Evolutionary conservation across 2,113 vertebrate genomes (phyloP).

Genomic region (Tychaedon coryphoeus): DNA sequence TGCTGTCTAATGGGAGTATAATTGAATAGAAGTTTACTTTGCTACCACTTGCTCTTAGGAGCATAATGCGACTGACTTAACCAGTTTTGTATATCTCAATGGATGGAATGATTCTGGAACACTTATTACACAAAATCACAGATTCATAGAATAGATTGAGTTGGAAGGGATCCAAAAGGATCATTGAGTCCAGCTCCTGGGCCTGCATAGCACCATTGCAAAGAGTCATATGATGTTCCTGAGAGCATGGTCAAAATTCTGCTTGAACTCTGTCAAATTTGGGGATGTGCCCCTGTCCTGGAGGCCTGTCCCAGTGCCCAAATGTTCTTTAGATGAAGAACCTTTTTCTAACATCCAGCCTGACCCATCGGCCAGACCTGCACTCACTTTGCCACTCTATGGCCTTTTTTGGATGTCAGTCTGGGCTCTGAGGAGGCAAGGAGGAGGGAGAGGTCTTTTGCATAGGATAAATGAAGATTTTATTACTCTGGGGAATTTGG

Average conservation of each 20-base stretch:
- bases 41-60: slow-evolving; percentile 25
- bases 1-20: slow-evolving; percentile 37
- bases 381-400: too few relatives aligned
- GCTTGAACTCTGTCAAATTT: background rate
- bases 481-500: too few relatives aligned
- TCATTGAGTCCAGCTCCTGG: background rate
- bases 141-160: background rate
- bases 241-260: background rate
- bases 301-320: background rate
- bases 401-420: too few relatives aligned
- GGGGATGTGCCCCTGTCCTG: background rate
- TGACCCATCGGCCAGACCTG: too few relatives aligned
- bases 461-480: too few relatives aligned
- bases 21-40: slow-evolving; percentile 17
- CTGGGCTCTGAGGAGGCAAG: too few relatives aligned
- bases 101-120: background rate
- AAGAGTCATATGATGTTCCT: background rate
- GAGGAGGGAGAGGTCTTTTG: too few relatives aligned
- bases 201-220: background rate
- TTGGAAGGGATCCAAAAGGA: background rate
- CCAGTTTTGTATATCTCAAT: background rate
- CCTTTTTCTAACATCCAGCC: too few relatives aligned
- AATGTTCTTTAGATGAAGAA: background rate
- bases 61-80: background rate
- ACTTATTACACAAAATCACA: background rate